phyloP scores from a whole-genome alignment of 2,113 vertebrate genomes.

The Oreochromis tanganicae region DNA sequence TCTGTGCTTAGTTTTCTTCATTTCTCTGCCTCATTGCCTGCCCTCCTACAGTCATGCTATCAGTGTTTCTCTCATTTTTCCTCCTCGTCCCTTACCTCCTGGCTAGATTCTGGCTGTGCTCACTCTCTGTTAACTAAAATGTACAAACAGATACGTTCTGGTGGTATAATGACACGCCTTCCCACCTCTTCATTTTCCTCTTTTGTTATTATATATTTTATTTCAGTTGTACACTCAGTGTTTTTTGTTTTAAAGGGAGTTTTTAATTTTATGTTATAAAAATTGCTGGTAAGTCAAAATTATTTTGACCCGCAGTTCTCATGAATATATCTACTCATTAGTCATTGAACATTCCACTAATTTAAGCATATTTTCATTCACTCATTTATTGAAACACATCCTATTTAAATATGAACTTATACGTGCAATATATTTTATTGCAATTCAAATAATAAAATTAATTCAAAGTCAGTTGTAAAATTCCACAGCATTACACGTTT shows the following conservation, averaged over 20 bases:
- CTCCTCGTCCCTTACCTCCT: not conserved
- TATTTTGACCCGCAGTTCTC: not conserved
- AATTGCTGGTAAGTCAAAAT: not conserved
- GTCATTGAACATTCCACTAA: not conserved
- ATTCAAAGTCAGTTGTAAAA: not conserved
- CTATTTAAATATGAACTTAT: not conserved
- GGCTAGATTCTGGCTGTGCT: slow-evolving; percentile 6
- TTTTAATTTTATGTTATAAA: not conserved
- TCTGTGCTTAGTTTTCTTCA: slow-evolving; percentile 17
- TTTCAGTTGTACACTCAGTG: not conserved
- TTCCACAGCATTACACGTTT: not conserved
- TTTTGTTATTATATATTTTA: not conserved
- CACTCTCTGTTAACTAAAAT: not conserved
- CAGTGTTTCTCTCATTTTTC: slow-evolving; percentile 6
- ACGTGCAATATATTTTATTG: not conserved
- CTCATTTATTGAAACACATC: not conserved
- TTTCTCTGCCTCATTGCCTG: slow-evolving; percentile 37
- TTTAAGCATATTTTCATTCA: not conserved
- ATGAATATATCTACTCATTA: not conserved
- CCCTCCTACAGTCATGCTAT: slow-evolving; percentile 23
- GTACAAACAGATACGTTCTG: not conserved
- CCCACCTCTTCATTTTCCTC: not conserved
- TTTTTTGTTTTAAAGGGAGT: not conserved
- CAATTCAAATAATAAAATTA: not conserved
- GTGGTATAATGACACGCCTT: not conserved